Conservation (phyloP, 2,113 vertebrate species). For the Tachycineta bicolor region DNA sequence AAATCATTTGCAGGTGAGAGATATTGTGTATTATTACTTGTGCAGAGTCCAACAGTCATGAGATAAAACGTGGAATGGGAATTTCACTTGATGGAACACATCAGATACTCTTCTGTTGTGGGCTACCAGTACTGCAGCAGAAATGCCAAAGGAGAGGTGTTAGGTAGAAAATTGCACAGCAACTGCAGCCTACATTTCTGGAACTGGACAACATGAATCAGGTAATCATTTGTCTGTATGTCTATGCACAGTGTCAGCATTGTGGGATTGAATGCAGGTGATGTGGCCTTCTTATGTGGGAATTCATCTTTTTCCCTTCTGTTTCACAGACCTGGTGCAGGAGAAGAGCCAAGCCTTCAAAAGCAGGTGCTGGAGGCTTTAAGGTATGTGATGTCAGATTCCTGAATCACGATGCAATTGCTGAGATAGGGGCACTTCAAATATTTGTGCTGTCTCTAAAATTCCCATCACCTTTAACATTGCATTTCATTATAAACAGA, state of each 20-base stretch:
- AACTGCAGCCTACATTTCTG: conserved; percentile 2
- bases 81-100: conserved; percentile 25
- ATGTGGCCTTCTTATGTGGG: neutral
- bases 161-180: conserved; percentile 30
- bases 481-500: neutral
- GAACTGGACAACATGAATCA: neutral
- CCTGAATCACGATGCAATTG: neutral
- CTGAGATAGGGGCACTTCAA: neutral
- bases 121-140: conserved; percentile 12
- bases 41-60: conserved; percentile 6
- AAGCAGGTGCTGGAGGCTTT: neutral
- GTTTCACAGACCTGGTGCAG: neutral
- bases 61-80: conserved; percentile 2
- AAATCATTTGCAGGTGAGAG: conserved; percentile 11
- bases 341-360: neutral
- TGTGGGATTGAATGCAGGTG: neutral
- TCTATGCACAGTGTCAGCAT: neutral
- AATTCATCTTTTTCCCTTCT: neutral
- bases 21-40: conserved; percentile 39
- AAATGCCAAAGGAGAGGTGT: neutral
- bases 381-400: neutral
- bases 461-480: neutral
- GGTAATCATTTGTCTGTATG: conserved; percentile 6
- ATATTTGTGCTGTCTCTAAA: neutral
- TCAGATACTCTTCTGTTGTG: neutral